Base-by-base conservation (phyloP, 1,140 invertebrate species). In the Nixonia krombeini region DNA sequence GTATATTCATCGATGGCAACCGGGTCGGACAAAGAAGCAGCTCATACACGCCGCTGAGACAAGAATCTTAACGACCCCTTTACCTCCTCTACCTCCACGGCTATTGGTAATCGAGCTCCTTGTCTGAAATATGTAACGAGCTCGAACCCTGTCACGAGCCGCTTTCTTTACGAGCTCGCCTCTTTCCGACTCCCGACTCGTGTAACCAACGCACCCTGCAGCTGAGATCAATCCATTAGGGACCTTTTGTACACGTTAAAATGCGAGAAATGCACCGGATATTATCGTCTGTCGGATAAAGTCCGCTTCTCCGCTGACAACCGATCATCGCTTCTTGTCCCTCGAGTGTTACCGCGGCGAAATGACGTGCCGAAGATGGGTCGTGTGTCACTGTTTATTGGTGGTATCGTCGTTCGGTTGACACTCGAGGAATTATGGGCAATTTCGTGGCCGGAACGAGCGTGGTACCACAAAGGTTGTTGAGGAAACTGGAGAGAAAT, bases 61-160 rank as follows among this genome's bases (percentile, higher is more conserved):
- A 76, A 78, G 42, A 66, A 81, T 81, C 79, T 81, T 74, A 78
- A 81, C 70, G 76, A 73, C 61, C 56, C 12, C 28, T 49, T 45
- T 40, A 67, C 65, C 47, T 56, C 38, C 51, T 25, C 52, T 57
- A 55, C 76, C 69, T 57, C 56, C 58, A 41, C 51, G 41, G 45
- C 70, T 64, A 76, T 80, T 75, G 70, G 63, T 69, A 74, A 79
- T 76, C 72, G 53, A 73, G 69, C 59, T 57, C 61, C 52, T 38
- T 13, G 37, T 59, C 59, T 51, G 58, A 44, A 45, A 63, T 61
- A 55, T 57, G 57, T 31, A 63, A 65, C 37, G 26, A 69, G 46
- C 51, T 35, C 50, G 29, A 47, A 56, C 50, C 42, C 47, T 59
- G 70, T 65, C 46, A 57, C 31, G 26, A 41, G 41, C 26, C 1